phyloP scores from a whole-genome alignment of 1,140 invertebrate species.

The Leptoteleia sp. region DNA sequence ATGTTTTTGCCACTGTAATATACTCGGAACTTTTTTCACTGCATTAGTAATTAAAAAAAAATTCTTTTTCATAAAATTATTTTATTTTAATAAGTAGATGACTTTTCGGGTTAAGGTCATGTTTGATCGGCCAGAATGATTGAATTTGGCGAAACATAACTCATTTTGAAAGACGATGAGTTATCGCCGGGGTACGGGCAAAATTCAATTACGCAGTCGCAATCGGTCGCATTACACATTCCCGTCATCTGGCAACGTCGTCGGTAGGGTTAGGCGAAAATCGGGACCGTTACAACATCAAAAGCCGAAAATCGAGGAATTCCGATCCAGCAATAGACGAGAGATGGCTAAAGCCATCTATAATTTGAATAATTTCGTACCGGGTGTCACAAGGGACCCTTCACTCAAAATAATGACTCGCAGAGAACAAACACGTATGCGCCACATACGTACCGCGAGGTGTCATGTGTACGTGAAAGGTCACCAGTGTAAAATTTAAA shows the following conservation, averaged over 20 bases:
- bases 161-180: constrained; percentile 46
- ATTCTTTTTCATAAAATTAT: too few relatives aligned
- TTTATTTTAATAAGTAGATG: too few relatives aligned
- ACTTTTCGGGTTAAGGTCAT: too few relatives aligned
- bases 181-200: constrained; percentile 31
- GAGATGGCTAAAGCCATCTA: constrained; percentile 52
- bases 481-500: constrained; percentile 10
- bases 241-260: constrained; percentile 28
- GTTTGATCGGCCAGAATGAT: constrained; percentile 23
- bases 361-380: constrained; percentile 56
- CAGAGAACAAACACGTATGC: constrained; percentile 38
- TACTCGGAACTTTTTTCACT: too few relatives aligned
- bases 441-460: constrained; percentile 7
- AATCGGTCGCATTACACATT: constrained; percentile 36
- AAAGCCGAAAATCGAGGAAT: constrained; percentile 47
- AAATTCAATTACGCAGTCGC: constrained; percentile 51
- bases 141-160: constrained; percentile 38
- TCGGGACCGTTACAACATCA: constrained; percentile 30
- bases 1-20: too few relatives aligned
- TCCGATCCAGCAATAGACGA: constrained; percentile 35
- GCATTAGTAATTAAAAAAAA: too few relatives aligned
- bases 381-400: constrained; percentile 47
- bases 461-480: constrained; percentile 22
- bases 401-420: constrained; percentile 57
- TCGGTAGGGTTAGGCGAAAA: constrained; percentile 2